phyloP scores from a whole-genome alignment of 2,113 vertebrate species.

The Turnix velox region DNA sequence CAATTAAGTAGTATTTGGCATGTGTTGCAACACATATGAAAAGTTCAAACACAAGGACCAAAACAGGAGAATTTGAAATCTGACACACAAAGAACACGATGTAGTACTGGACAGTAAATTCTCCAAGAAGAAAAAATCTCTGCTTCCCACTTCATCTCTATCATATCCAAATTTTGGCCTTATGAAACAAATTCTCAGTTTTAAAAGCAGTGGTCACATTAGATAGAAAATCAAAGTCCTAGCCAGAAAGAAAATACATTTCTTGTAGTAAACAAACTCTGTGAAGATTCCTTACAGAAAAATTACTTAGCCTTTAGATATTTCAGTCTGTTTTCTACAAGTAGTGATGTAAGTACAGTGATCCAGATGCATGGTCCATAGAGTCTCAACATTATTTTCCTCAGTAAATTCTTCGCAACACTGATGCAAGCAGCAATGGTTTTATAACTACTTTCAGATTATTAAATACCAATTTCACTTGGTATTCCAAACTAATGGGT shows the following conservation, averaged over 20 bases:
- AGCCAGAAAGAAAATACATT: not conserved
- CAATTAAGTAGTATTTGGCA: not conserved
- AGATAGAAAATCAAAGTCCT: not conserved
- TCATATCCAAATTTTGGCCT: conserved; percentile 12
- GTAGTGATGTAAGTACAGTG: not conserved
- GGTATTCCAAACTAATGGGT: not conserved
- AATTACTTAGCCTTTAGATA: not conserved
- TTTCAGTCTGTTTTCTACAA: not conserved
- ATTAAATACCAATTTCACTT: not conserved
- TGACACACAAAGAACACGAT: not conserved
- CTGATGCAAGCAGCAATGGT: not conserved
- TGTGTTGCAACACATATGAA: not conserved
- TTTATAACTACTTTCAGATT: not conserved
- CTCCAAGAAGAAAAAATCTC: not conserved
- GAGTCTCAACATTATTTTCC: not conserved
- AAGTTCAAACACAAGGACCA: conserved; percentile 13
- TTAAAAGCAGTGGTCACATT: not conserved
- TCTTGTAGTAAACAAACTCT: not conserved
- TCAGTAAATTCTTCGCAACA: not conserved
- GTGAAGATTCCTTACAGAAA: not conserved
- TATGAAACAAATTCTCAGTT: not conserved
- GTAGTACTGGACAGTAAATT: conserved; percentile 6
- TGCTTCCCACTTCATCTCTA: not conserved
- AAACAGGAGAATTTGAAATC: conserved; percentile 17
- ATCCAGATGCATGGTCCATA: not conserved